Evolutionary conservation across 2,113 vertebrate genomes (phyloP), one percentile per base, ranked within the genome.

Genomic region (Phrynocephalus versicolor): DNA sequence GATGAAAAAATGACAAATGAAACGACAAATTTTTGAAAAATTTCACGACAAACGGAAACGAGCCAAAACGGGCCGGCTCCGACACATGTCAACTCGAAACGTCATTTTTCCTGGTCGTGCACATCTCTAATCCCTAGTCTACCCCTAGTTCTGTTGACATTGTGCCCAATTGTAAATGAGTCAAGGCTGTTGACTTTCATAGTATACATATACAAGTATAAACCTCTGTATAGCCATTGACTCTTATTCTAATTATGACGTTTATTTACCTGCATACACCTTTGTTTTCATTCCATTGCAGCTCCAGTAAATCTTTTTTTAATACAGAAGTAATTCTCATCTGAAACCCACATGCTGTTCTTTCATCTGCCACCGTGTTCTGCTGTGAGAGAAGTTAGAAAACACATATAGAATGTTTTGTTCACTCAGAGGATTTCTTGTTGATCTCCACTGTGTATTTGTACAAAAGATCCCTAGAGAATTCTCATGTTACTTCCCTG

Each of bases 391-490:
- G 83, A 91, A 93, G 85, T 85, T 88, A 88, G 92, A 91, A 91
- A 93, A 89, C 85, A 90, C 86, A 81, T 74, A 91, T 70, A 78
- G 82, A 91, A 88, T 92, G 90, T 91, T 93, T 90, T 91, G 89
- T 93, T 95, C 89, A 73, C 88, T 92, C 2, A 0, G 79, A 94
- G 84, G 87, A 87, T 85, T 94, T 91, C 90, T 91, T 93, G 86
- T 93, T 94, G 88, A 92, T 92, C 89, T 95, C 93, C 93, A 25
- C 89, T 88, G 89, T 88, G 79, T 94, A 91, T 94, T 93, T 94
- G 90, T 91, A 88, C 84, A 83, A 87, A 90, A 90, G 80, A 41
- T 89, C 84, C 75, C 90, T 0, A 37, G 92, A 85, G 90, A 83
- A 90, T 96, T 96, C 93, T 94, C 84, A 1, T 76, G 77, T 93